Evolutionary conservation across 2,888 invertebrate species (phyloP), one percentile per base, ranked within the genome.

Genomic region (Zelleria hepariella): DNA sequence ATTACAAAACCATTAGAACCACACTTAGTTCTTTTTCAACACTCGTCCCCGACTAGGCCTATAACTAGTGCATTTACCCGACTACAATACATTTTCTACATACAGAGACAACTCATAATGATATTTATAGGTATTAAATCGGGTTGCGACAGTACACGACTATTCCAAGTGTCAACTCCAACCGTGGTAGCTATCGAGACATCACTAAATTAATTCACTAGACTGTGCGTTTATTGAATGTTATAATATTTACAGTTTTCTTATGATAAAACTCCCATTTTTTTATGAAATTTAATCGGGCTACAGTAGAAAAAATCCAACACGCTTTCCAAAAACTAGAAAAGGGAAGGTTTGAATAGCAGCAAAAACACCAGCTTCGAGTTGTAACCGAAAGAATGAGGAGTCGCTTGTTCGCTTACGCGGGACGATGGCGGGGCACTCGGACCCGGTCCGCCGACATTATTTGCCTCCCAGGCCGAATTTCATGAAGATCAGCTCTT

Each of bases 401-500:
- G 62, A 58, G 64, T 66, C 63, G 63, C 60, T 63, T 61, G 60
- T 69, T 67, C 63, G 54, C 32, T 56, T 59, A 57, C 64, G 59
- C 59, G 25, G 15, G 47, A 42, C 24, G 5, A 20, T 10, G 5
- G 25, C 23, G 32, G 52, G 58, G 48, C 52, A 21, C 52, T 8
- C 15, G 26, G 23, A 52, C 79, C 85, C 82, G 71, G 66, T 62
- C 65, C 72, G 72, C 82, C 80, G 74, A 67, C 80, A 86, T 91
- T 92, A 92, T 92, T 92, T 92, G 75, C 93, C 93, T 74, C 95
- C 95, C 70, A 96, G 91, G 67, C 96, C 96, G 83, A 97, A 97
- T 89, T 95, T 95, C 94, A 96, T 96, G 86, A 97, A 96, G 81
- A 96, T 95, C 68, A 96, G 93, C 90, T 96, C 96, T 89, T 97